Conservation (phyloP, 2,888 invertebrate genomes). For the Abscondita cerata region DNA sequence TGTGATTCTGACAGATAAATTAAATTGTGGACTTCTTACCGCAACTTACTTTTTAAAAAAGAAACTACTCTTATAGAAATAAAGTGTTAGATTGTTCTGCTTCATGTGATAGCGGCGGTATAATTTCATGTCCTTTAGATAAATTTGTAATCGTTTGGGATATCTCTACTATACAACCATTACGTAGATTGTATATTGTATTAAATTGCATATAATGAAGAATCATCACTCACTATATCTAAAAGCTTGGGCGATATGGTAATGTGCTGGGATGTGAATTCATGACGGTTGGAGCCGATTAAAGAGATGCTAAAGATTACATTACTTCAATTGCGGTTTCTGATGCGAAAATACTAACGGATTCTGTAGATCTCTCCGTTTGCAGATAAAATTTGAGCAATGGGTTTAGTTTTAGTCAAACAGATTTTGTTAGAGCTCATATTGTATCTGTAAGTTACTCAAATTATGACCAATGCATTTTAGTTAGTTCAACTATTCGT, state of each 20-base stretch:
- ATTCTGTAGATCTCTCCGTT: constrained; percentile 88
- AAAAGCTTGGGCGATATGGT: constrained; percentile 94
- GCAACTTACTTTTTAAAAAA: constrained; percentile 78
- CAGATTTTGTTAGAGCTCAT: constrained; percentile 62
- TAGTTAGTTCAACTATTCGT: too few relatives aligned
- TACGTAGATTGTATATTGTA: constrained; percentile 84
- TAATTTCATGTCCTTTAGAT: constrained; percentile 90
- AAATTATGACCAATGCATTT: constrained; percentile 90
- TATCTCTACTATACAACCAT: constrained; percentile 87
- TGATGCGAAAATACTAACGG: constrained; percentile 88
- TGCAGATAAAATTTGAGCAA: constrained; percentile 90
- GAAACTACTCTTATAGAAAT: constrained; percentile 93
- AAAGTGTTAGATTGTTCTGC: constrained; percentile 84
- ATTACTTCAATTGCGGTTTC: constrained; percentile 81
- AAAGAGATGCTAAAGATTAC: constrained; percentile 94
- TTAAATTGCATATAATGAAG: constrained; percentile 91
- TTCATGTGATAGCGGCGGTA: constrained; percentile 92
- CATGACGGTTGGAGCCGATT: constrained; percentile 73
- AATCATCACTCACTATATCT: constrained; percentile 89
- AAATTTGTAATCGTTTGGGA: constrained; percentile 96
- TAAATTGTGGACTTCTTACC: constrained; percentile 95
- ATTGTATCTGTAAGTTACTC: constrained; percentile 86
- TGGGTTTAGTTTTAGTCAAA: constrained; percentile 68
- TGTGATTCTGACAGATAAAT: constrained; percentile 97
- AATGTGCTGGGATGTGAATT: constrained; percentile 88